These are phyloP conservation scores for Myiotriccus ornatus DNA, from an alignment of 2,797 vertebrate genomes.

Conservation along the genomic window DNA sequence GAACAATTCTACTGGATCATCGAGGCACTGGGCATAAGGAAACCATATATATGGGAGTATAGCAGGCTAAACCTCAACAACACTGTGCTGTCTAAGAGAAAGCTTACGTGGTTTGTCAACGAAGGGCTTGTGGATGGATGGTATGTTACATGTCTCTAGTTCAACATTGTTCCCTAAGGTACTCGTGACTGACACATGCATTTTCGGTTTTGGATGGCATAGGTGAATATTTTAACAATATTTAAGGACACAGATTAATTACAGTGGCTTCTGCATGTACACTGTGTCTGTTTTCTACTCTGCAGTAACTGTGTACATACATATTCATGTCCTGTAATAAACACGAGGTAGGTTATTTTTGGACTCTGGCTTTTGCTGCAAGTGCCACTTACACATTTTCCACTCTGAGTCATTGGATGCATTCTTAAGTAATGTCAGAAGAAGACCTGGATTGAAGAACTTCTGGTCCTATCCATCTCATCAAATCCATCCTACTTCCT, in stretches of 20 bases:
- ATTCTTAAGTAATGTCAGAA: neutral
- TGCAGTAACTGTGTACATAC: neutral
- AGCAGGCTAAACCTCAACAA: constrained; percentile 97
- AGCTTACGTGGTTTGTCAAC: constrained; percentile 97
- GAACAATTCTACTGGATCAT: constrained; percentile 99
- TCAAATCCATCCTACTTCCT: neutral
- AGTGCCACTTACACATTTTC: neutral
- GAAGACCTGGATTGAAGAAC: neutral
- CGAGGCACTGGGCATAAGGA: constrained; percentile 86
- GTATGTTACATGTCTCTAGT: constrained; percentile 72
- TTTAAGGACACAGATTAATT: neutral
- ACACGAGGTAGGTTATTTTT: neutral
- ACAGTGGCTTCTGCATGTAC: neutral
- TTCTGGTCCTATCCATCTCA: neutral
- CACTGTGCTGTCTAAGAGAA: constrained; percentile 95
- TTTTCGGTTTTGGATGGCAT: neutral
- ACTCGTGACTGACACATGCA: rapidly evolving
- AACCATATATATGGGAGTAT: constrained; percentile 96
- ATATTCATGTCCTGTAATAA: neutral
- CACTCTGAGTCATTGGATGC: neutral
- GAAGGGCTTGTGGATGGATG: constrained; percentile 97
- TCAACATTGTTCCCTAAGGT: neutral
- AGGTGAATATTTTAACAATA: neutral
- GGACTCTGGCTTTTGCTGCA: neutral
- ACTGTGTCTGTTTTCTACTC: neutral